These are phyloP conservation scores for Drosophila ambigua DNA, from an alignment of 1,140 invertebrate species.

Conservation along the genomic window DNA sequence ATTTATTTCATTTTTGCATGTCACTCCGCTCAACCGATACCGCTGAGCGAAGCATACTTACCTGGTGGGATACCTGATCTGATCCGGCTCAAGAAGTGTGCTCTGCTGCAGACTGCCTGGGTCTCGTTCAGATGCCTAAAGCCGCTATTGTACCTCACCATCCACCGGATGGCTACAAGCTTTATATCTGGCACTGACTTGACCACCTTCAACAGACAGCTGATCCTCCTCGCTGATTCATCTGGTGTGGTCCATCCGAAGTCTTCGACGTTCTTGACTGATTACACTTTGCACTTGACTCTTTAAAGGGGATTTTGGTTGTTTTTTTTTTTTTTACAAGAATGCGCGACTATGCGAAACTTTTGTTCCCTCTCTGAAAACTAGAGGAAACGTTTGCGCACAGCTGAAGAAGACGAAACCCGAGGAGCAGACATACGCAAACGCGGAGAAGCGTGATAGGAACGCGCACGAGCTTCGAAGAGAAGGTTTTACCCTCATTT, in stretches of 20 bases:
- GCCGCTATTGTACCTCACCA: conserved; percentile 75
- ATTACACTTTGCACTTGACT: conserved; percentile 60
- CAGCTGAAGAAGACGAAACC: not conserved
- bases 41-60: conserved; percentile 82
- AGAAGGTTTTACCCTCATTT: not conserved
- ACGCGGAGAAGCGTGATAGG: conserved; percentile 16
- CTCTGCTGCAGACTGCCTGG: conserved; percentile 3
- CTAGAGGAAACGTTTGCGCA: too few species aligned
- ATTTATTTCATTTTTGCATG: conserved; percentile 68
- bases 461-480: conserved; percentile 5
- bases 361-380: conserved; percentile 2
- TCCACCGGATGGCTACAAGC: conserved; percentile 64
- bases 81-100: not conserved
- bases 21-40: conserved; percentile 81
- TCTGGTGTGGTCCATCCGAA: too few species aligned
- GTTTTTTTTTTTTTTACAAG: conserved; percentile 10
- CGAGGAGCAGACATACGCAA: conserved; percentile 8
- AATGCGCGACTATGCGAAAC: conserved; percentile 12
- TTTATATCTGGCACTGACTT: conserved; percentile 53
- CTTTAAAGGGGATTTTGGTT: conserved; percentile 8
- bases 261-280: too few species aligned
- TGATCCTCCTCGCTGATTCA: conserved; percentile 11
- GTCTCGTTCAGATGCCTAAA: conserved; percentile 40
- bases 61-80: conserved; percentile 41
- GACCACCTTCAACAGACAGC: conserved; percentile 21